Evolutionary conservation across 2,113 vertebrate species (phyloP).

Genomic region (Dasyornis broadbenti): DNA sequence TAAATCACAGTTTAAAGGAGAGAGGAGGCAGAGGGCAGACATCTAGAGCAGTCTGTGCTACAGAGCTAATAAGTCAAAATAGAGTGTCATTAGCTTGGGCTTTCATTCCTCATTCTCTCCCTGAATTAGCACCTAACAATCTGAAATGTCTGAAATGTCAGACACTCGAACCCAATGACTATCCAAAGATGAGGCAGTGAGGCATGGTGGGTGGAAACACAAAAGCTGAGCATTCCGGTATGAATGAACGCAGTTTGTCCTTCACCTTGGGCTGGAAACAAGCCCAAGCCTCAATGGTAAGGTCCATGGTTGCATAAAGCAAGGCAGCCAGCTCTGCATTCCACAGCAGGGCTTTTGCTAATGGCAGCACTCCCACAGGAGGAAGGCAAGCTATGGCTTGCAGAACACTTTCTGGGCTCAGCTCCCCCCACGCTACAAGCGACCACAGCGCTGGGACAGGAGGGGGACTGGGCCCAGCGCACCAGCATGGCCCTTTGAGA

Average conservation of each 20-base stretch:
- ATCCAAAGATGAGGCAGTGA: neutral
- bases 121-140: neutral
- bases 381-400: neutral
- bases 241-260: rapidly evolving
- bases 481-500: neutral
- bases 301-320: neutral
- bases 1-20: neutral
- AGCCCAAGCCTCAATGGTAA: neutral
- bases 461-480: neutral
- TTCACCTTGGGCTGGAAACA: neutral
- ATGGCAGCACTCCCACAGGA: neutral
- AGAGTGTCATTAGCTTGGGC: neutral
- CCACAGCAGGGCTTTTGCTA: neutral
- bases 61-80: neutral
- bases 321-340: neutral
- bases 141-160: neutral
- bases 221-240: neutral
- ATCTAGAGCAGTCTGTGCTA: neutral
- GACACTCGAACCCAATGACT: rapidly evolving
- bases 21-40: neutral
- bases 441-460: rapidly evolving
- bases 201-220: neutral
- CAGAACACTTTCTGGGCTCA: neutral
- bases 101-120: neutral
- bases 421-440: neutral